Base-by-base conservation (phyloP, 1,140 invertebrate genomes). In the Gryllus bimaculatus region DNA sequence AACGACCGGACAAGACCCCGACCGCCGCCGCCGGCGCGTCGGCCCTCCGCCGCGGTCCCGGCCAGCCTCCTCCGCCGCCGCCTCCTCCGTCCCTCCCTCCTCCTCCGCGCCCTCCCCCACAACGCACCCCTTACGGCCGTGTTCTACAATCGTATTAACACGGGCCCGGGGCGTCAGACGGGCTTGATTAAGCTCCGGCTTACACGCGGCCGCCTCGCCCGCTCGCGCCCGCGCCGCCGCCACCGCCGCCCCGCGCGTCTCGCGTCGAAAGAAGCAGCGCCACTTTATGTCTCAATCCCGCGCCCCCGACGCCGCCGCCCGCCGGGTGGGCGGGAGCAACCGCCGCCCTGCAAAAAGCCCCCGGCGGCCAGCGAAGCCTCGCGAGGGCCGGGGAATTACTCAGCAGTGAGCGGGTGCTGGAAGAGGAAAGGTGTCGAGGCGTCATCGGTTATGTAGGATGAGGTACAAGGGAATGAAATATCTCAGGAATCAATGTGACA, bases 1-100 rank as follows among this genome's bases (percentile, higher is more conserved):
- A 66, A 66, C 54, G 54, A 66, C 54, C 54, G 54, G 54, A 66
- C 54, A 66, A 66, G 54, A 66, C 54, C 54, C 54, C 54, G 54
- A 66, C 54, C 10, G 54, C 54, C 54, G 54, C 54, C 10, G 54
- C 54, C 54, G 10, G 18, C 54, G 18, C 54, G 18, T 13, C 54
- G 10, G 26, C 54, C 18, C 54, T 66, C 18, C 54, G 49, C 49
- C 49, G 18, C 54, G 54, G 18, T 13, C 10, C 54, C 54, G 54
- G 7, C 10, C 54, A 10, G 54, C 54, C 18, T 10, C 54, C 18
- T 13, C 54, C 54, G 18, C 18, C 54, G 10, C 54, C 54, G 1
- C 54, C 54, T 66, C 18, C 54, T 66, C 7, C 54, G 0, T 7
- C 7, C 18, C 54, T 3, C 7, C 54, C 54, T 7, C 54, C 54